Evolutionary conservation across 1,140 invertebrate genomes (phyloP), one percentile per base, ranked within the genome.

Genomic region (Drosophila yakuba): DNA sequence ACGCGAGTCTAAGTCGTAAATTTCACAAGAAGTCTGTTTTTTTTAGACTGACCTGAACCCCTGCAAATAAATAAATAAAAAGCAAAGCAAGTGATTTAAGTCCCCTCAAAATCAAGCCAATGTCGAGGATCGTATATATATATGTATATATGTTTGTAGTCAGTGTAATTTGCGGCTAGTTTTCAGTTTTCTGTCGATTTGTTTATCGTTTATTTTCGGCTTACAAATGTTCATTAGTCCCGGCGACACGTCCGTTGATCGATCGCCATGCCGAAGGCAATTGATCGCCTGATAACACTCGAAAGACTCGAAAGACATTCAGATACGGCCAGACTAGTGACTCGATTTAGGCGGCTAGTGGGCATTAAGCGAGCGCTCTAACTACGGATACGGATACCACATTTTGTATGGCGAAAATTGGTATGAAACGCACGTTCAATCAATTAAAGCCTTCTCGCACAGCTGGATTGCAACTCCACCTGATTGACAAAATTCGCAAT

Each of bases 391-490:
- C 67, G 62, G 60, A 76, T 62, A 76, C 73, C 38, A 7, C 38
- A 41, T 41, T 80, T 76, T 23, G 57, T 58, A 69, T 80, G 59
- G 72, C 59, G 39, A 76, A 80, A 44, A 64, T 78, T 71, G 68
- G 68, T 56, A 85, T 85, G 78, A 80, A 81, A 76, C 63, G 52
- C 82, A 86, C 82, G 82, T 85, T 85, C 82, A 63, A 85, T 85
- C 82, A 85, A 85, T 85, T 86, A 85, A 84, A 85, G 72, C 82
- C 82, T 74, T 85, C 68, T 85, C 68, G 73, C 64, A 62, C 75
- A 83, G 80, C 64, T 54, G 78, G 63, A 60, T 44, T 50, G 58
- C 52, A 45, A 57, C 56, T 55, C n/a, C n/a, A 47, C 14, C 56
- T 67, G 62, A 32, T 25, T 45, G 47, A 14, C 47, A 28, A 48